phyloP scores from a whole-genome alignment of 2,113 vertebrate genomes.

The Catharus minimus region DNA sequence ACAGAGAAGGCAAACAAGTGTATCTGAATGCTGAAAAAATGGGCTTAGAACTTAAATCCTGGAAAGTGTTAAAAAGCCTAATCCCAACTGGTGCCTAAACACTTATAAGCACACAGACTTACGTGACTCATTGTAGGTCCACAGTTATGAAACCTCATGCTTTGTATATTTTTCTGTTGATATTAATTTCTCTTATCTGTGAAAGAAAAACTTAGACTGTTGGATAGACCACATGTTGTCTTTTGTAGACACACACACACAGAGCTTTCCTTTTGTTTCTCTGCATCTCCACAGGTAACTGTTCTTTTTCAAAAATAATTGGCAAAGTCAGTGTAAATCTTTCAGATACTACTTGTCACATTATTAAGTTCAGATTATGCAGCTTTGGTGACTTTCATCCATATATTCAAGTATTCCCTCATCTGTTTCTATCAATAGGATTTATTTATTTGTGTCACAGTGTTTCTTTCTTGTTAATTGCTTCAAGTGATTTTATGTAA shows the following conservation, averaged over 20 bases:
- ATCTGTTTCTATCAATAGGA: constrained; percentile 58
- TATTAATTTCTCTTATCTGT: constrained; percentile 28
- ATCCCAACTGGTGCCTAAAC: constrained; percentile 21
- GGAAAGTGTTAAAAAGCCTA: constrained; percentile 39
- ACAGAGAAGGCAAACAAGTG: background rate
- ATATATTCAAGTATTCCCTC: constrained; percentile 41
- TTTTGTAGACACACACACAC: background rate
- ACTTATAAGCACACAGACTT: background rate
- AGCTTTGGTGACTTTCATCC: background rate
- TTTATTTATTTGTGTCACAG: constrained; percentile 68
- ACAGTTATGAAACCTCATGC: constrained; percentile 32
- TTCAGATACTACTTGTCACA: background rate
- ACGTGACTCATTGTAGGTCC: background rate
- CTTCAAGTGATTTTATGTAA: constrained; percentile 69
- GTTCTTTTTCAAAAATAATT: background rate
- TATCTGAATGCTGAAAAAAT: background rate
- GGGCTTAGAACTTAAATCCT: background rate
- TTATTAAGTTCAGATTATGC: background rate
- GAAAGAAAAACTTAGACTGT: constrained; percentile 11
- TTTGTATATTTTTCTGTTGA: constrained; percentile 54
- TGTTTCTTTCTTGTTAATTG: constrained; percentile 66
- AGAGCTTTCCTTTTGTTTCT: background rate
- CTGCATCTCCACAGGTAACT: background rate
- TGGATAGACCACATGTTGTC: background rate
- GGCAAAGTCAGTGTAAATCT: background rate